Conservation (phyloP, 2,797 vertebrate species). For the Dipus sagitta region DNA sequence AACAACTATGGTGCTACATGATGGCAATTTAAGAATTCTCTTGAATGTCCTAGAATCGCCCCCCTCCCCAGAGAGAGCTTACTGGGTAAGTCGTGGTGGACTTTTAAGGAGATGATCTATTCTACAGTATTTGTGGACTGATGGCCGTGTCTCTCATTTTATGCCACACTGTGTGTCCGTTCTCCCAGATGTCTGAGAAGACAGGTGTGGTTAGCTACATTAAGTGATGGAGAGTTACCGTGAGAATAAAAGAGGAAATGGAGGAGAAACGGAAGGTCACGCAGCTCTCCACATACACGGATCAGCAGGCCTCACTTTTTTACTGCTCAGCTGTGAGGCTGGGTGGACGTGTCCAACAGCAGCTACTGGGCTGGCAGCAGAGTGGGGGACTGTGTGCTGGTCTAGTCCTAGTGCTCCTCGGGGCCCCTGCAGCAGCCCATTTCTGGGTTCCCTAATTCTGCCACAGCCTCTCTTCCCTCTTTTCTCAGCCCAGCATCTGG, state of each 20-base stretch:
- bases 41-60: not conserved
- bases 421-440: not conserved
- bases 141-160: not conserved
- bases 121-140: too few relatives aligned
- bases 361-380: not conserved
- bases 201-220: not conserved
- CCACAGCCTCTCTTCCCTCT: not conserved
- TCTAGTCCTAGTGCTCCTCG: accelerated
- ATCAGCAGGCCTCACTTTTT: not conserved
- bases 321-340: not conserved
- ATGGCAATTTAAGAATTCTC: not conserved
- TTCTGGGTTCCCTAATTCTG: not conserved
- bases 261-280: not conserved
- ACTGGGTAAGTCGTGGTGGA: not conserved
- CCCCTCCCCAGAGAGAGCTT: not conserved
- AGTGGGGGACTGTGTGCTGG: not conserved
- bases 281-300: not conserved
- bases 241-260: not conserved
- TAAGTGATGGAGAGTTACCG: not conserved
- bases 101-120: not conserved
- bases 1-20: not conserved
- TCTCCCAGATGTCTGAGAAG: not conserved
- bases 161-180: not conserved
- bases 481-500: not conserved
- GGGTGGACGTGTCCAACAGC: not conserved